Percentiles rank a stretch among this genome's conserved stretches.
Conservation (phyloP, 2,113 vertebrate genomes). For the Pimephales promelas region DNA sequence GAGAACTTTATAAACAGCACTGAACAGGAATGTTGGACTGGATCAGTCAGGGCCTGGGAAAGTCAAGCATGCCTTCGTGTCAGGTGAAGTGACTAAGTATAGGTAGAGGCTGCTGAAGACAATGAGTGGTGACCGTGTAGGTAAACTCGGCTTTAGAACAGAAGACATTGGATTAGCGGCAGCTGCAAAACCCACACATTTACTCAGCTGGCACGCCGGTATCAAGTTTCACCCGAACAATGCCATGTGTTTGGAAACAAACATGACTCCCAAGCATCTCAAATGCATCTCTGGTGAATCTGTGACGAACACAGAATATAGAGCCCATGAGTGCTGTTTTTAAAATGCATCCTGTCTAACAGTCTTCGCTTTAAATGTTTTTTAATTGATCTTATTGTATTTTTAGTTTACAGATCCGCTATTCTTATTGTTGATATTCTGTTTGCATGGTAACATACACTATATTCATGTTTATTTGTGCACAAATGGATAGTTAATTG, state of each 20-base stretch:
- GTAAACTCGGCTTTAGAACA: conserved; percentile 50
- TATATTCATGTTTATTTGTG: conserved; percentile 33
- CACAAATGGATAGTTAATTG: conserved; percentile 44
- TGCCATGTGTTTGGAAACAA: conserved; percentile 82
- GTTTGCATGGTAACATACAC: conserved; percentile 10
- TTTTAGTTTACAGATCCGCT: not conserved
- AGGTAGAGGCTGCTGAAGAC: conserved; percentile 14
- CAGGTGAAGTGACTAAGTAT: conserved; percentile 21
- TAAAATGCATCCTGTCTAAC: not conserved
- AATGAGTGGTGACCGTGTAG: conserved; percentile 34
- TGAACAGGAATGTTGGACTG: not conserved
- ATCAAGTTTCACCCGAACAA: conserved; percentile 71
- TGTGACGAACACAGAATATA: conserved; percentile 23
- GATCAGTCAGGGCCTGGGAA: conserved; percentile 24
- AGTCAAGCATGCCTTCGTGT: conserved; percentile 24
- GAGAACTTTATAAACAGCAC: not conserved
- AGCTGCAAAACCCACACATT: conserved; percentile 44
- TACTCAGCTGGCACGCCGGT: conserved; percentile 66
- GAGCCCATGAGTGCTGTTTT: not conserved
- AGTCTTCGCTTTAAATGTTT: not conserved
- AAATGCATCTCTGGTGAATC: conserved; percentile 38
- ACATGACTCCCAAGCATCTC: conserved; percentile 62
- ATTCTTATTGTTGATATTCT: conserved; percentile 26
- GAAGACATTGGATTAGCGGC: conserved; percentile 50
- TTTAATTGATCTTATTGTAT: not conserved